These are phyloP conservation scores for Sesia bembeciformis DNA, from an alignment of 2,888 invertebrate genomes.

Conservation along the genomic window DNA sequence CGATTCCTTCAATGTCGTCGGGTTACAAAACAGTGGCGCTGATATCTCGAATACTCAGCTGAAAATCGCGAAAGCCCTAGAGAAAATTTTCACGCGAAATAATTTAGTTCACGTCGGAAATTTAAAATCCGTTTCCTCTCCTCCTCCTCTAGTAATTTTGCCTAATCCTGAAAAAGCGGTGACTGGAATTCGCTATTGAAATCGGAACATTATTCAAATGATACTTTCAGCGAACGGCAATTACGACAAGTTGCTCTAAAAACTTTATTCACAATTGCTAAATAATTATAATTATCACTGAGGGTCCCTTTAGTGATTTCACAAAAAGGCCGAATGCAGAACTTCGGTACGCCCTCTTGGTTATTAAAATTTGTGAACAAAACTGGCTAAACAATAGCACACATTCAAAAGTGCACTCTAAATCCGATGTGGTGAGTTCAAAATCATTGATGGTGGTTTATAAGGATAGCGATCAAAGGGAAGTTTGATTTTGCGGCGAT, in stretches of 20 bases:
- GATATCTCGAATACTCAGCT: too few relatives aligned
- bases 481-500: conserved; percentile 71
- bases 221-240: conserved; percentile 60
- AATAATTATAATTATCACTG: conserved; percentile 71
- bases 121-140: conserved; percentile 41
- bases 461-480: conserved; percentile 60
- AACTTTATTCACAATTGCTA: conserved; percentile 67
- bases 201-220: conserved; percentile 53
- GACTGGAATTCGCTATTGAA: conserved; percentile 44
- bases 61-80: conserved; percentile 50
- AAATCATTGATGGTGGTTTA: conserved; percentile 30
- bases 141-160: conserved; percentile 31
- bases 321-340: conserved; percentile 64
- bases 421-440: conserved; percentile 23
- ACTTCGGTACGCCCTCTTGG: conserved; percentile 52
- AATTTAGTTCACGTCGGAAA: conserved; percentile 55
- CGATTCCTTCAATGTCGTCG: too few relatives aligned
- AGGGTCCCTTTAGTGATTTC: conserved; percentile 54
- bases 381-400: conserved; percentile 29
- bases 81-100: conserved; percentile 54
- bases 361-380: conserved; percentile 63
- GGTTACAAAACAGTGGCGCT: too few relatives aligned
- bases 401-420: conserved; percentile 30
- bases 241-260: conserved; percentile 43
- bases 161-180: conserved; percentile 31